Evolutionary conservation across 2,888 invertebrate genomes (phyloP).

Genomic region (Allacma fusca): DNA sequence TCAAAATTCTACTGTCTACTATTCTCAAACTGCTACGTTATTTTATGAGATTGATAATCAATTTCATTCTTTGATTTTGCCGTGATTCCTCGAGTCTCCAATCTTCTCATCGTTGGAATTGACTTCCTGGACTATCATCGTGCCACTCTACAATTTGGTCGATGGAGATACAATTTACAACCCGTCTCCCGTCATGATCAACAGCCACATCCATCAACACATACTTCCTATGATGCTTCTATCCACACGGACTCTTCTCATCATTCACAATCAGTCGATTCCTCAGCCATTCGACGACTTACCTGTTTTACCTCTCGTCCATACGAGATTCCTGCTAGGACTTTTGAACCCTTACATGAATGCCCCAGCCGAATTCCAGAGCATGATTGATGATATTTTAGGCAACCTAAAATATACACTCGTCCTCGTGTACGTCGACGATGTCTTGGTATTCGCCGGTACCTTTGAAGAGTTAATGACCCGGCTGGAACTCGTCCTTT

Average conservation of each 20-base stretch:
- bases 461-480: neutral
- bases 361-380: constrained; percentile 11
- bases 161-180: neutral
- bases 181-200: neutral
- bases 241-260: no score
- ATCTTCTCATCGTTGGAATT: neutral
- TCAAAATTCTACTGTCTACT: neutral
- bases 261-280: neutral
- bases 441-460: neutral
- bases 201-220: no score
- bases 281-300: neutral
- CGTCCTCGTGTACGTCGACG: constrained; percentile 7
- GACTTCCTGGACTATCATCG: neutral
- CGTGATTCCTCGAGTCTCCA: neutral
- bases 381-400: neutral
- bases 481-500: neutral
- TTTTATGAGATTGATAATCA: neutral
- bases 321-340: neutral
- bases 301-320: neutral
- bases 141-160: neutral
- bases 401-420: neutral
- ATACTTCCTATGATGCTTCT: neutral
- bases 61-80: neutral
- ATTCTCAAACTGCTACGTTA: neutral
- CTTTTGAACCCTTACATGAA: neutral